Base-by-base conservation (phyloP, 2,888 invertebrate species). In the Heteromyza rotundicornis region DNA sequence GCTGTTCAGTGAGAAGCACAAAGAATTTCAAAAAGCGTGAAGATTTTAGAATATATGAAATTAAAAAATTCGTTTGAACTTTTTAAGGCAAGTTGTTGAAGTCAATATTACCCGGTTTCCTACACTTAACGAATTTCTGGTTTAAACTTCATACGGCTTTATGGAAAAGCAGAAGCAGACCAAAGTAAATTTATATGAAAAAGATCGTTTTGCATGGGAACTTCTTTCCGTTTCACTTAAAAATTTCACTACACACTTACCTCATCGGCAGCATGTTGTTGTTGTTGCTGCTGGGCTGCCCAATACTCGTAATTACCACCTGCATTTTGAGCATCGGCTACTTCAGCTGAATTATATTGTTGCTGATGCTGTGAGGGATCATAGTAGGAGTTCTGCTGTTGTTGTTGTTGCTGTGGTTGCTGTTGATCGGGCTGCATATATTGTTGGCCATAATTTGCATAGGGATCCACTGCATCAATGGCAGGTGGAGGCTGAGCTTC, bases 231-330 rank as follows among this genome's bases (percentile, higher is more conserved):
- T 51, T 22, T 20, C 51, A n/a, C n/a, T n/a, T n/a, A n/a, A n/a
- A n/a, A n/a, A n/a, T n/a, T n/a, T n/a, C n/a, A 51, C 23, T 51
- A 12, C 16, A 32, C 51, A 71, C 76, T 59, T 68, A 75, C 75
- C 75, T 75, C 74, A 58, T 75, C 75, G 59, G 64, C 68, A 50
- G 68, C 65, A 2, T 59, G 53, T 57, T 68, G 57, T n/a, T 49
- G 57, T 19, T 54, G 35, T 62, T 60, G 53, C 32, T 60, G 60
- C 40, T 54, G 60, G 8, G 57, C 32, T 50, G 61, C 68, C 40
- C 47, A 47, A 20, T 47, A 47, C 5, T 47, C 47, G 19, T 47
- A 47, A 19, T 3, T 3, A 24, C 23, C 56, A 44, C 23, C 35
- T 12, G 49, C 20, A 19, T 52, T 47, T 5, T 19, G 19, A 3